phyloP scores from a whole-genome alignment of 2,113 vertebrate genomes.

The Rhineura floridana region DNA sequence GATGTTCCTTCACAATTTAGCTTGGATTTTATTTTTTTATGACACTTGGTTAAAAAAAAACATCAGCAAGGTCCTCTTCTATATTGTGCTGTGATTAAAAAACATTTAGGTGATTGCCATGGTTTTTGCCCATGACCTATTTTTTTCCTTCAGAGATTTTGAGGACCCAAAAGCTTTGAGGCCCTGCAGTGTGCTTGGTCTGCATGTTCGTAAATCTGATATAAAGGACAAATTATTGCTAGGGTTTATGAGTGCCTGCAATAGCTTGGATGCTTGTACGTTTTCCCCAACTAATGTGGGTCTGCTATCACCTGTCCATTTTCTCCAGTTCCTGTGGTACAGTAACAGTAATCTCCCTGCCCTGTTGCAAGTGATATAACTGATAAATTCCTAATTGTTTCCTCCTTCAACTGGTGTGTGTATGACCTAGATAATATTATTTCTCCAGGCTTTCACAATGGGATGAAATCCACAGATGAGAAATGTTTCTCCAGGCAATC shows the following conservation, averaged over 20 bases:
- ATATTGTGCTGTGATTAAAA: not conserved
- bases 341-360: not conserved
- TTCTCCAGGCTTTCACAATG: not conserved
- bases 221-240: not conserved
- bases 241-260: not conserved
- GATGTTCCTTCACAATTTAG: not conserved
- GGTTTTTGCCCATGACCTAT: not conserved
- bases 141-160: not conserved
- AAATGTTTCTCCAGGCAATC: not conserved
- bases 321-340: not conserved
- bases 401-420: not conserved
- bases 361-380: not conserved
- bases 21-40: not conserved
- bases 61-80: not conserved
- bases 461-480: not conserved
- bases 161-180: not conserved
- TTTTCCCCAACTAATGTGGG: not conserved
- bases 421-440: not conserved
- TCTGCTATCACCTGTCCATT: too few species aligned
- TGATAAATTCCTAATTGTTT: not conserved
- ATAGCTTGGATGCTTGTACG: not conserved
- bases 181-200: not conserved
- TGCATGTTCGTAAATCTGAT: too few species aligned
- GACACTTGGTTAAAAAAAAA: not conserved
- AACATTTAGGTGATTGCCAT: too few species aligned